phyloP scores from a whole-genome alignment of 2,888 invertebrate genomes.

The Palloptera scutellata region DNA sequence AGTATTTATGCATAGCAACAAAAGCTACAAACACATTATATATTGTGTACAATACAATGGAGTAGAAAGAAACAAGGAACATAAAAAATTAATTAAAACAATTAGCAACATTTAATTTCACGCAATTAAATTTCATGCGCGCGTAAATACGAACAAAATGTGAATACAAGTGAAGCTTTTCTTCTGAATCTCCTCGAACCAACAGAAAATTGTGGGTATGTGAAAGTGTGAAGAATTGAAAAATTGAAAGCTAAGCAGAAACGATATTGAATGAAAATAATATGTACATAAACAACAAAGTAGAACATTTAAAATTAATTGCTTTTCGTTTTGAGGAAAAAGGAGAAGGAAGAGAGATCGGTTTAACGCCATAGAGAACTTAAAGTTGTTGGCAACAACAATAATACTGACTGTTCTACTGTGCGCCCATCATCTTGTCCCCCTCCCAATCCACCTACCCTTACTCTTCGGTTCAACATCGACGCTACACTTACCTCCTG shows the following conservation, averaged over 20 bases:
- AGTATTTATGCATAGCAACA: too few relatives aligned
- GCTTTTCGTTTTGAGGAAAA: conserved; percentile 12
- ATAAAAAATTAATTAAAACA: conserved; percentile 60
- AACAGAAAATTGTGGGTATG: not conserved
- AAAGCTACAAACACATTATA: too few relatives aligned
- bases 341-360: too few relatives aligned
- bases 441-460: too few relatives aligned
- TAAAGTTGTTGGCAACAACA: too few relatives aligned
- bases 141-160: not conserved
- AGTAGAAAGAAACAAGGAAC: conserved; percentile 12
- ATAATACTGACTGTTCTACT: too few relatives aligned
- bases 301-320: conserved; percentile 31
- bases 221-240: not conserved
- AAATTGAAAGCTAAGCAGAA: conserved; percentile 5
- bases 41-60: too few relatives aligned
- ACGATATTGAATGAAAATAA: conserved; percentile 8
- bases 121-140: conserved; percentile 36
- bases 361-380: too few relatives aligned
- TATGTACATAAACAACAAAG: conserved; percentile 6
- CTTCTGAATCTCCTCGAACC: too few relatives aligned
- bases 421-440: too few relatives aligned
- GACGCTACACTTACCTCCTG: conserved; percentile 78
- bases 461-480: too few relatives aligned
- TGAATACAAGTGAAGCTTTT: too few relatives aligned
- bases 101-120: conserved; percentile 52